Conservation (phyloP, 2,888 invertebrate genomes). For the Drosophila bunnanda region DNA sequence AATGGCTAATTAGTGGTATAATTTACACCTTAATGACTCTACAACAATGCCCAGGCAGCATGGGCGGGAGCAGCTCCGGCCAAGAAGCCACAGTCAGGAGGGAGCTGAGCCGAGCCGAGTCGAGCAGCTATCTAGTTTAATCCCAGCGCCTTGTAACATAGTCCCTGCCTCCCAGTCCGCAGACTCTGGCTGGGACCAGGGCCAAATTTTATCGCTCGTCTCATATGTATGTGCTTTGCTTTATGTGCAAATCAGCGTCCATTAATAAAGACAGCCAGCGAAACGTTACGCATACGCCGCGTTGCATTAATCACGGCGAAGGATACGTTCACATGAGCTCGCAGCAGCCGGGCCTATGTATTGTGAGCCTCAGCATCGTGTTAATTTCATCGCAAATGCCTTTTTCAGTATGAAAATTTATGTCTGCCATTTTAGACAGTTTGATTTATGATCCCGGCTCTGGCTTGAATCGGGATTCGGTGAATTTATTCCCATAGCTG, state of each 20-base stretch:
- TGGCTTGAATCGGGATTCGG: conserved; percentile 34
- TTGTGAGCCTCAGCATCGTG: conserved; percentile 53
- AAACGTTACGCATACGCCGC: conserved; percentile 63
- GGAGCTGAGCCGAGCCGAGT: conserved; percentile 4
- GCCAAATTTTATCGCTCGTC: conserved; percentile 38
- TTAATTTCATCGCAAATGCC: conserved; percentile 68
- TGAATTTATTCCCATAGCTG: conserved; percentile 18
- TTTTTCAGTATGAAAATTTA: conserved; percentile 67
- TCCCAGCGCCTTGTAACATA: conserved; percentile 34
- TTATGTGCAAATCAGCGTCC: conserved; percentile 72
- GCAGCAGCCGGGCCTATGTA: conserved; percentile 28
- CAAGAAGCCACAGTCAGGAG: conserved; percentile 46
- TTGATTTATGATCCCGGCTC: conserved; percentile 61
- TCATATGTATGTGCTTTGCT: conserved; percentile 47
- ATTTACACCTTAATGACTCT: conserved; percentile 81
- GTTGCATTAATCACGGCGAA: conserved; percentile 69
- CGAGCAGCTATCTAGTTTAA: conserved; percentile 41
- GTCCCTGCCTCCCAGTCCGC: conserved; percentile 10
- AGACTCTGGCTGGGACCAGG: neutral
- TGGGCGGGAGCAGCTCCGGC: conserved; percentile 11
- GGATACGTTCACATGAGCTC: conserved; percentile 23
- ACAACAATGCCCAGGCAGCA: conserved; percentile 54
- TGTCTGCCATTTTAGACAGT: conserved; percentile 64
- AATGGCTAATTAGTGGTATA: conserved; percentile 80
- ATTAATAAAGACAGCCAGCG: conserved; percentile 67